Conservation (phyloP, 2,888 invertebrate genomes). For the Microctonus aethiopoides region DNA sequence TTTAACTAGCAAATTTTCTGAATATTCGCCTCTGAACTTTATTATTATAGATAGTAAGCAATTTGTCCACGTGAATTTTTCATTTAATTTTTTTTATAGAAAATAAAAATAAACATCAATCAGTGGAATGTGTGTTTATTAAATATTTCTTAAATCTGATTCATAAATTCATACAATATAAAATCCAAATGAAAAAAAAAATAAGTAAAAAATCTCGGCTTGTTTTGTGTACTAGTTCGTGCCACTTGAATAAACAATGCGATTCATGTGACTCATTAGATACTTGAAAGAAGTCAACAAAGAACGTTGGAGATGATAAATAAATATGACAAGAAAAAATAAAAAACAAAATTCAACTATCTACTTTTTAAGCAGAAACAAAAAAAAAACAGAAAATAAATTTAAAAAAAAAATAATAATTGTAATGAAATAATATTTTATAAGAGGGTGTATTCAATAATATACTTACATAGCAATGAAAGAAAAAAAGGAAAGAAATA, state of each 20-base stretch:
- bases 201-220: background rate
- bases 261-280: constrained; percentile 38
- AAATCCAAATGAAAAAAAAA: background rate
- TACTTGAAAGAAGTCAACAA: constrained; percentile 25
- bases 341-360: constrained; percentile 42
- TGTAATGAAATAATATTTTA: constrained; percentile 62
- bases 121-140: background rate
- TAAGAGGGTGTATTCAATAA: constrained; percentile 58
- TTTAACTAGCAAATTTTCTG: no score
- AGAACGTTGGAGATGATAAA: constrained; percentile 17
- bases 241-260: background rate
- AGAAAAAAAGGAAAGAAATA: constrained; percentile 36
- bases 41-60: background rate
- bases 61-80: constrained; percentile 11
- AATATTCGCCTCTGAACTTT: no score
- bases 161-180: background rate
- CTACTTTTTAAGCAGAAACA: constrained; percentile 51
- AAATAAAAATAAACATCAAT: background rate
- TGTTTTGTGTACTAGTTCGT: no score
- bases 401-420: constrained; percentile 53
- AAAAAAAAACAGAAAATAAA: constrained; percentile 11
- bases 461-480: constrained; percentile 52
- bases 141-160: background rate
- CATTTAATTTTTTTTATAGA: background rate
- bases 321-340: constrained; percentile 8